A percentile compares a stretch with the other conserved stretches of the same genome.
phyloP scores from a whole-genome alignment of 2,113 vertebrate genomes.

The Phalacrocorax carbo region DNA sequence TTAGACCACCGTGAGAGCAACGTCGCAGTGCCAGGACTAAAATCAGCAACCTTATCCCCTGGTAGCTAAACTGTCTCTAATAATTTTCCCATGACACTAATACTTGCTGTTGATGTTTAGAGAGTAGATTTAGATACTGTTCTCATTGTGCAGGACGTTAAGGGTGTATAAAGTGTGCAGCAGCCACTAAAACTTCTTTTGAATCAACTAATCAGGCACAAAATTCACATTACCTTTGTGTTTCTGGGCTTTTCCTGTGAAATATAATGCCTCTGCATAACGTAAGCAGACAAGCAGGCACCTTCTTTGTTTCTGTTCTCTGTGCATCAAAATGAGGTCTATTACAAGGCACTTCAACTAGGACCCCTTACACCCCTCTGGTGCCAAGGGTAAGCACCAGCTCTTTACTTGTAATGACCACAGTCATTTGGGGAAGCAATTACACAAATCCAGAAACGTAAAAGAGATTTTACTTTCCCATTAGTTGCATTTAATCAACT shows the following conservation, averaged over 20 bases:
- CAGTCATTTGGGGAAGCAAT: not conserved
- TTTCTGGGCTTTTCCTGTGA: not conserved
- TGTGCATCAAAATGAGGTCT: not conserved
- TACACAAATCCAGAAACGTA: not conserved
- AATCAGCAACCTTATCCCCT: not conserved
- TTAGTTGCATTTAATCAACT: not conserved
- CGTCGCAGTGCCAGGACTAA: not conserved
- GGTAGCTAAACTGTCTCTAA: not conserved
- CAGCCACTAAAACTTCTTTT: not conserved
- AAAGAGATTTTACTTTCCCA: not conserved
- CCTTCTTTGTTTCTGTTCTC: not conserved
- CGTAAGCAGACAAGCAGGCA: not conserved
- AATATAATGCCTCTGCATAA: not conserved
- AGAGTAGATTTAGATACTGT: not conserved
- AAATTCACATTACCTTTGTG: not conserved
- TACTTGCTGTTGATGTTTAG: not conserved
- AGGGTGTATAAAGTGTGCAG: not conserved
- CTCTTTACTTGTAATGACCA: not conserved
- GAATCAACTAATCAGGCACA: not conserved
- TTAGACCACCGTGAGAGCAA: not conserved
- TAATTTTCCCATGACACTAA: not conserved
- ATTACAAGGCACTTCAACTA: not conserved
- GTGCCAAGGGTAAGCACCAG: not conserved
- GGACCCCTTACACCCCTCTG: not conserved
- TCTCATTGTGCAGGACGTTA: not conserved